Evolutionary conservation across 2,113 vertebrate species (phyloP), one percentile per base, ranked within the genome.

Genomic region (Polypterus bichir): DNA sequence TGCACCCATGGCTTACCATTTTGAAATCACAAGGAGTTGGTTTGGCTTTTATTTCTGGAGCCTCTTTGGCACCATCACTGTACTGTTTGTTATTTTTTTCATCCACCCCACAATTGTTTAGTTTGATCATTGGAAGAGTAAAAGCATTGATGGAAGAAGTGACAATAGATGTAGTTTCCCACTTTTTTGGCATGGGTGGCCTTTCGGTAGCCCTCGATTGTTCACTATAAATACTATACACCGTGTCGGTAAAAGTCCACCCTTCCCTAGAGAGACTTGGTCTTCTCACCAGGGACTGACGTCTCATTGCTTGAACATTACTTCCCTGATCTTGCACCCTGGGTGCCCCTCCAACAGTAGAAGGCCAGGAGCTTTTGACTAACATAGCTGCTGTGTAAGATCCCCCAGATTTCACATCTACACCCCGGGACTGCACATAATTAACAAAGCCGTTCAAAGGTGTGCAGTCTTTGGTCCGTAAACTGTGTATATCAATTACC

Each of bases 401-500:
- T 79, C 84, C 51, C 48, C 70, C 66, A 0, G 85, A 71, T 10
- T 84, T 83, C 3, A 80, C 71, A 60, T 93, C 92, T 6, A 83
- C 73, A 7, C 86, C 81, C 53, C 76, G 84, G 1, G 90, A 71
- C 66, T 93, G 93, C 48, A 86, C 60, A 2, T 92, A 91, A 73
- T 83, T 89, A 66, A 94, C 84, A 73, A 95, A 83, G 61, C 93
- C 93, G 0, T 98, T 98, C 47, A 94, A 81, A 1, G 96, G 93
- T 0, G 80, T 73, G 65, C 78, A 75, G 44, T 94, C 91, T 74
- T 97, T 97, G 48, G 90, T 78, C 11, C 92, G 85, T 9, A 93
- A 77, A 64, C 87, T 92, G 78, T 99, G 96, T 48, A 94, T 85
- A 70, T 99, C 96, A 1, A 99, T 99, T 65, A 99, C 96, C 0